Percentiles rank a stretch among this genome's conserved stretches.
Evolutionary conservation across 2,797 vertebrate genomes (phyloP).

Genomic region (Sandelia bainsii): DNA sequence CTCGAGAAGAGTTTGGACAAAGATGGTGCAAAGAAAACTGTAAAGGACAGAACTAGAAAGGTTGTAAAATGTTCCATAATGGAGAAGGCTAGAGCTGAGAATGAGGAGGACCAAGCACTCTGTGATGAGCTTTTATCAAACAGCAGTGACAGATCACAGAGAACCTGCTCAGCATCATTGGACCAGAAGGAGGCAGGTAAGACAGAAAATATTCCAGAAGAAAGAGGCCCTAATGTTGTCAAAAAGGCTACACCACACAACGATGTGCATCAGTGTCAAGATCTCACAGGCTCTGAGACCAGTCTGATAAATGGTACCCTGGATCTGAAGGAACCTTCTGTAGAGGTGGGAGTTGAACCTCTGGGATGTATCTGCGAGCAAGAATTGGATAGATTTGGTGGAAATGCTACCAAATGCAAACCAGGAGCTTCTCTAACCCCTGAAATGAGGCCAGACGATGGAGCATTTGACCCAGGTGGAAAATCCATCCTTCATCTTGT

Average conservation of each 20-base stretch:
- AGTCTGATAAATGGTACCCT: not conserved
- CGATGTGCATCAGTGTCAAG: not conserved
- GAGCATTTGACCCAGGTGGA: constrained; percentile 72
- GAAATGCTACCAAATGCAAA: not conserved
- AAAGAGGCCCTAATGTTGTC: not conserved
- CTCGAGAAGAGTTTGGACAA: constrained; percentile 69
- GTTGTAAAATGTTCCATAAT: constrained; percentile 69
- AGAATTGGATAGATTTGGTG: not conserved
- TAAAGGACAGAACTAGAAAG: not conserved
- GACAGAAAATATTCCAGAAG: not conserved
- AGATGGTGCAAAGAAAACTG: constrained; percentile 43
- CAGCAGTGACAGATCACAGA: constrained; percentile 15
- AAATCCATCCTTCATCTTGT: not conserved
- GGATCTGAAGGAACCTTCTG: constrained; percentile 4
- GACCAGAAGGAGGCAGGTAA: not conserved
- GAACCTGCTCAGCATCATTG: not conserved
- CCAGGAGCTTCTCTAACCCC: constrained; percentile 29
- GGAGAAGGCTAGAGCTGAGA: constrained; percentile 37
- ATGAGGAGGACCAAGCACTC: constrained; percentile 22
- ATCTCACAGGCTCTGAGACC: not conserved
- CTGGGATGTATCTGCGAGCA: not conserved
- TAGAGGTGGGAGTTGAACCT: constrained; percentile 1
- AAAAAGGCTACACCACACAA: not conserved
- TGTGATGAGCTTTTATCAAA: constrained; percentile 45
- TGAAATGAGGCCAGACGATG: constrained; percentile 41